Base-by-base conservation (phyloP, 2,888 invertebrate genomes). In the Geotrupes spiniger region DNA sequence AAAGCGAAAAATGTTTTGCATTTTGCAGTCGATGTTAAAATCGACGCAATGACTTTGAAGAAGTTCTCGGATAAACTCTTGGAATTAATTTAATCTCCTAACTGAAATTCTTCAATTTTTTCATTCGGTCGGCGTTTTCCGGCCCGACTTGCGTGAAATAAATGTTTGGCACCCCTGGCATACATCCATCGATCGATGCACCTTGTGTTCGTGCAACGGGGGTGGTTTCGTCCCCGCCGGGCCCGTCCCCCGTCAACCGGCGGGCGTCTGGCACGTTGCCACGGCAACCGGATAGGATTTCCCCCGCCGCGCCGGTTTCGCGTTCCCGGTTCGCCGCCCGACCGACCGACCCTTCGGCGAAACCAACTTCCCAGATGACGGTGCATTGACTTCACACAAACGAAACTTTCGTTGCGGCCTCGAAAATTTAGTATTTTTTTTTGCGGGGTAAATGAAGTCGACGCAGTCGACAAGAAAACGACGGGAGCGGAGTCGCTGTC, bases 191-290 rank as follows among this genome's bases (percentile, higher is more conserved):
- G 54, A 58, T 58, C 58, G 53, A 58, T 58, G 56, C 54, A 50
- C 41, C 47, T 45, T 36, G 51, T 46, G 50, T 53, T 53, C 41
- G 39, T 51, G 51, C 46, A 53, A 49, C 45, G 50, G 46, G 48
- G 68, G 62, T 69, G 70, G 69, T 71, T 68, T 75, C 73, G 75
- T 68, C 75, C 74, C 66, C 73, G 65, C 68, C 65, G 64, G 64
- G 60, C 69, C 72, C 70, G 64, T 64, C 67, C 51, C 70, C 70
- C 73, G 72, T 70, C 67, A 68, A 44, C 36, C 46, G 52, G 39
- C 45, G 51, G 56, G 55, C 56, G 59, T 59, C 59, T 56, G 57
- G 66, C 71, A 64, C 68, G 76, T 77, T 58, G 68, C 72, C 70
- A 76, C 76, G 70, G 75, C 60, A 68, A 50, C 46, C 29, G 27